Evolutionary conservation across 1,140 invertebrate species (phyloP), one percentile per base, ranked within the genome.

Genomic region (Helicoverpa zea): DNA sequence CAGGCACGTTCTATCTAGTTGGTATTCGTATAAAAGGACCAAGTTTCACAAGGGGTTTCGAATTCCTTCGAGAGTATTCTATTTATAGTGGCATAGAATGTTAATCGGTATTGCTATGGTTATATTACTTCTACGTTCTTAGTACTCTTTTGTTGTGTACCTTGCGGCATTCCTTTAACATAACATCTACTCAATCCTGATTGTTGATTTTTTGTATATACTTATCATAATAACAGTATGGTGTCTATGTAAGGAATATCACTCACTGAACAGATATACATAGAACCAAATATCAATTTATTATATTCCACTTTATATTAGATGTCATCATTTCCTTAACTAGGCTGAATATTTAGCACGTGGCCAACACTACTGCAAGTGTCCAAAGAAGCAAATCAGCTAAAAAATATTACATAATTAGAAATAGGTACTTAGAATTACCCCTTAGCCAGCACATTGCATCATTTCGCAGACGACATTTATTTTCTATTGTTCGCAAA

Each of bases 401-500:
- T 52, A 70, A 14, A 13, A 70, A 51, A 29, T 10, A 23, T 14
- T 52, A 70, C 16, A 70, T 14, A 52, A 51, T 52, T 10, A 51
- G 13, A 10, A 51, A 52, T 30, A 23, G 23, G 23, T 23, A 54
- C 5, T 2, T 29, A 29, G n/a, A 72, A 23, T 18, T 29, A 72
- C 30, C 49, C 49, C 49, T 12, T 54, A 72, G 11, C 9, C 13
- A 52, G 23, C 49, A 72, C 49, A 72, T 72, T 72, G 23, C 68
- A 54, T 43, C 3, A 72, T 52, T 14, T 51, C 12, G 11, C 11
- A 54, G 12, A 54, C 68, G 23, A 72, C 18, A 72, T 72, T 52
- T 13, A 70, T 72, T 5, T 2, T 54, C 68, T 72, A 72, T 72
- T 72, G 68, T 72, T 52, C 49, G 12, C 16, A 3, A 51, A 54